Base-by-base conservation (phyloP, 2,113 vertebrate genomes). In the Colistium nudipinnis region DNA sequence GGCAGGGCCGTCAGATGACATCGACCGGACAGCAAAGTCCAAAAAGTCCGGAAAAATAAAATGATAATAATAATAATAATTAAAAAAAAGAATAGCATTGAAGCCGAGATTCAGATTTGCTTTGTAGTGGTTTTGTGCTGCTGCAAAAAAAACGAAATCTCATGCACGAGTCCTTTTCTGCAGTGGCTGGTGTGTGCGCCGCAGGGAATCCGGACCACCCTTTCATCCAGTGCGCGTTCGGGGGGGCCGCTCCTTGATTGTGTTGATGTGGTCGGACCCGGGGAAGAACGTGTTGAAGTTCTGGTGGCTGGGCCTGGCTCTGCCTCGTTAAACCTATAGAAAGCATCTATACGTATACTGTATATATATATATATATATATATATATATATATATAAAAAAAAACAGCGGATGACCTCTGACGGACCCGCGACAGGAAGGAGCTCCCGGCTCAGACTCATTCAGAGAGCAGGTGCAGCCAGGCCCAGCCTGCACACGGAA, bases 101-200 rank as follows among this genome's bases (percentile, higher is more conserved):
- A 25, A 66, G 62, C 30, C 0, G 27, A 82, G 69, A 82, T 61
- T 71, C 27, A 25, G 53, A 83, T 74, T 69, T 69, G 54, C 70
- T 63, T 9, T 49, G 51, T 62, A 14, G 66, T 60, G 56, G 68
- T 51, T 70, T 70, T 49, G 25, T 65, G 33, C 55, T 70, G 68
- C 72, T 61, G 7, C 27, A 52, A 77, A 85, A 77, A 64, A 74
- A 74, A 70, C 48, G 16, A 79, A 72, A 62, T 36, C 35, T 73
- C 30, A 19, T 51, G 72, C 55, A 62, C 47, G 56, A 75, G 51
- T 65, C 63, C 51, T 62, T 80, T 76, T 82, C n/a, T 79, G 52
- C 71, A 77, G 24, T 67, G 47, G 43, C 62, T 73, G 45, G 56
- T 59, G 52, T 81, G 68, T 69, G 43, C 66, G 62, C 69, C 41